Conservation (phyloP, 2,888 invertebrate genomes). For the Agrochola circellaris region DNA sequence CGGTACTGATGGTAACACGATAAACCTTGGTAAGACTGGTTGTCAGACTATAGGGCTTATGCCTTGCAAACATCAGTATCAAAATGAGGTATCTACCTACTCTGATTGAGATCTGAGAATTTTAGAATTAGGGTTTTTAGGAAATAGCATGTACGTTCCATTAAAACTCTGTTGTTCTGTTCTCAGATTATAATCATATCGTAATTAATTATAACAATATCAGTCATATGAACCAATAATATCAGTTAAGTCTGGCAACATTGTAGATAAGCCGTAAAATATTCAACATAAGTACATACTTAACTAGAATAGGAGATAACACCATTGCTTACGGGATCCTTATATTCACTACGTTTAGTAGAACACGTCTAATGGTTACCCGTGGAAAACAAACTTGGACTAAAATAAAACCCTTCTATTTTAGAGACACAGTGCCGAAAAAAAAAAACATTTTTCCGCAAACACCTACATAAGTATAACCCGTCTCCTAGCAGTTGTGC, state of each 20-base stretch:
- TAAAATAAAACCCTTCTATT: not conserved
- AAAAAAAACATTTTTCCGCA: not conserved
- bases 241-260: not conserved
- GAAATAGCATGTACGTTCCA: not conserved
- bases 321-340: not conserved
- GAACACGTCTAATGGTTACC: not conserved
- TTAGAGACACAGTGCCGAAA: not conserved
- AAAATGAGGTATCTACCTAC: not conserved
- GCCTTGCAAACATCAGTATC: not conserved
- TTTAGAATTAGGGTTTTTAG: no score
- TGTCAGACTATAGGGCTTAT: not conserved
- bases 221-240: not conserved
- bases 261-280: not conserved
- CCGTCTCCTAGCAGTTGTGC: not conserved
- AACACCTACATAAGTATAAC: not conserved
- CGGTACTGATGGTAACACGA: not conserved
- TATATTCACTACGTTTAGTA: not conserved
- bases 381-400: not conserved
- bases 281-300: not conserved
- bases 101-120: not conserved
- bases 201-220: slow-evolving; percentile 9
- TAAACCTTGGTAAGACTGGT: not conserved
- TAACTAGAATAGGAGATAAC: not conserved
- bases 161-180: slow-evolving; percentile 3
- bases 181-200: slow-evolving; percentile 2